A percentile compares a stretch with the other conserved stretches of the same genome.
Evolutionary conservation across 2,888 invertebrate species (phyloP).

Genomic region (Euzophera pinguis): DNA sequence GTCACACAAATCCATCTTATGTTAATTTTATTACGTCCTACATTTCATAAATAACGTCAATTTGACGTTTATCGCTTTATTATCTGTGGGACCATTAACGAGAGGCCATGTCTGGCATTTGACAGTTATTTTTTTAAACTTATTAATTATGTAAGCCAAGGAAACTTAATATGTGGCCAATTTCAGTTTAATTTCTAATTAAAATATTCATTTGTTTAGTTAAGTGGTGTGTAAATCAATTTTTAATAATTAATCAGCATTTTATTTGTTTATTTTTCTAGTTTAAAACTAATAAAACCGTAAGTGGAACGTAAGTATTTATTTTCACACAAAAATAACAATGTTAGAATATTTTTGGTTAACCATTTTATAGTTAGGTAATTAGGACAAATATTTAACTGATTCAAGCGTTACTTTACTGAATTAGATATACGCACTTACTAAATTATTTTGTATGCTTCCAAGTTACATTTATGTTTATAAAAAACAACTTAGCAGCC

Average conservation of each 20-base stretch:
- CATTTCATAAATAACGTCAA: constrained; percentile 29
- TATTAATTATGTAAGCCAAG: constrained; percentile 19
- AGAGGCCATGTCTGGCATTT: constrained; percentile 21
- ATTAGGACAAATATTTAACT: too few species aligned
- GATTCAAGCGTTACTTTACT: too few species aligned
- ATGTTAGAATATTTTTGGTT: too few species aligned
- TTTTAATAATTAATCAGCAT: neutral
- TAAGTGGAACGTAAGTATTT: too few species aligned
- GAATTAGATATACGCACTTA: too few species aligned
- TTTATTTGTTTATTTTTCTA: neutral
- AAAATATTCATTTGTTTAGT: constrained; percentile 7
- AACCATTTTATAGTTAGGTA: too few species aligned
- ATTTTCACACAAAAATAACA: too few species aligned
- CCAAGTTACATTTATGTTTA: too few species aligned
- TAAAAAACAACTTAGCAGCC: too few species aligned
- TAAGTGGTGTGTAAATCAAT: neutral
- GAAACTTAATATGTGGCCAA: constrained; percentile 20
- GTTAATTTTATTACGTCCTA: constrained; percentile 33
- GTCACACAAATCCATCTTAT: constrained; percentile 24
- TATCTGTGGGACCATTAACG: constrained; percentile 29
- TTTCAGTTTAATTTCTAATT: constrained; percentile 18
- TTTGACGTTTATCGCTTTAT: constrained; percentile 53
- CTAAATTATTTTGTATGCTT: too few species aligned
- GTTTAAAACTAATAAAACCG: neutral
- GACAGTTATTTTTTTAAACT: constrained; percentile 22